These are phyloP conservation scores for Aphelenchoides avenae DNA, from an alignment of 1,140 invertebrate species.

Conservation along the genomic window DNA sequence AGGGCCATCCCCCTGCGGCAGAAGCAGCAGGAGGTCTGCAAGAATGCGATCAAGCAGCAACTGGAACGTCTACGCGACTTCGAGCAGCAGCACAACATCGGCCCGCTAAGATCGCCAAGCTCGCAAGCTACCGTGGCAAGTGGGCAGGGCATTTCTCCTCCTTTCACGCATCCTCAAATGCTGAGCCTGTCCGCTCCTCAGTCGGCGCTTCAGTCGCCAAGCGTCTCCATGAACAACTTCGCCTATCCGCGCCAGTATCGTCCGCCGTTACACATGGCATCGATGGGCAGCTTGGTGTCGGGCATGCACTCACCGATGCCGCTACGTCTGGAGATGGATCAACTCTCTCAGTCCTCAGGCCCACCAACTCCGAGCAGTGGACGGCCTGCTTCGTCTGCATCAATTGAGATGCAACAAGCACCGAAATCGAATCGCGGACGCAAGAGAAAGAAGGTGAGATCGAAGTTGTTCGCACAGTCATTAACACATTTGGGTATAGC, in stretches of 20 bases:
- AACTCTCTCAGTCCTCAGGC: slow-evolving; percentile 5
- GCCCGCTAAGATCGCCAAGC: no score
- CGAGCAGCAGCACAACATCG: neutral
- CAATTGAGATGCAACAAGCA: slow-evolving; percentile 33
- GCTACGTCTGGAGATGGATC: slow-evolving; percentile 3
- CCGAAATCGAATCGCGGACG: slow-evolving; percentile 39
- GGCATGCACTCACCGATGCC: no score
- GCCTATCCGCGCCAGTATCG: neutral
- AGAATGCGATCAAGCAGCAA: no score
- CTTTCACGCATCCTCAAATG: neutral
- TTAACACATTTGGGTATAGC: slow-evolving; percentile 5
- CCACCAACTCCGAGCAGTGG: slow-evolving; percentile 50
- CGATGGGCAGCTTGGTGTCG: no score
- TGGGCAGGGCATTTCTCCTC: no score
- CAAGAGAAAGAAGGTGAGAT: slow-evolving; percentile 37
- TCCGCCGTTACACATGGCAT: no score
- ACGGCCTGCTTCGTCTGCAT: slow-evolving; percentile 45
- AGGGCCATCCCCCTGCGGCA: slow-evolving; percentile 1
- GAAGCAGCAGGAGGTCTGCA: no score
- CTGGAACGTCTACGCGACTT: neutral
- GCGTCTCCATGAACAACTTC: slow-evolving; percentile 11
- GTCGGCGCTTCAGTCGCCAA: slow-evolving; percentile 14
- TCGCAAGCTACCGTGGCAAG: no score
- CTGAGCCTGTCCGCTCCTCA: slow-evolving; percentile 2
- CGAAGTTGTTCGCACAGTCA: neutral